Evolutionary conservation across 2,797 vertebrate species (phyloP), one percentile per base, ranked within the genome.

Genomic region (Esox masquinongy): DNA sequence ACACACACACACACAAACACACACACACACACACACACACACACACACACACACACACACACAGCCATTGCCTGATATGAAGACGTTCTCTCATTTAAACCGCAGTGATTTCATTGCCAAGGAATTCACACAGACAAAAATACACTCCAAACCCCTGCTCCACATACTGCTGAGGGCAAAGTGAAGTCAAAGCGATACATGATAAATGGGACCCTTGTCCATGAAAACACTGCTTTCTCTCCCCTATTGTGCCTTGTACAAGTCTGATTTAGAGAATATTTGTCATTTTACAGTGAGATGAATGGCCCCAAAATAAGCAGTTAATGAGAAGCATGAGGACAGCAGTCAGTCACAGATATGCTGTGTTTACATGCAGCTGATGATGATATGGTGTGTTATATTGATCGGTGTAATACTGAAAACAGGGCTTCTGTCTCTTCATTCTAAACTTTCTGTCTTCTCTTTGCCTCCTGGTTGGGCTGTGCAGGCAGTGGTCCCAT

Each of bases 401-500:
- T 50, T 50, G 24, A 51, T 19, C 22, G 31, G 14, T 29, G 11
- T 31, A 8, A 3, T 15, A 17, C 26, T 31, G 19, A 47, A 43
- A 69, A 17, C 66, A 34, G 2, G 17, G 36, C 31, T 69, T 8
- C 19, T 22, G 8, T 24, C 14, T 73, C 4, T 6, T 26, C 49
- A 7, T 67, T 61, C 31, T 19, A 22, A 16, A 24, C 6, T 5
- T 7, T 68, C 77, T 36, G 74, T 81, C 29, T 67, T 17, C 39
- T 80, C 71, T 76, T 69, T 12, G 36, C 7, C 1, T 51, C 5
- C 50, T 53, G 26, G 34, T 34, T 88, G 73, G 79, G 80, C 77
- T 86, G 51, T 79, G 68, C 84, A 99, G 98, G 98, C 91, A 99
- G 97, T 2, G 98, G 98, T 83, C 98, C 98, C 73, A 99, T 99